Percentiles rank a stretch among this genome's conserved stretches.
These are phyloP conservation scores for Drosophila novamexicana DNA, from an alignment of 1,140 invertebrate species.

Conservation along the genomic window DNA sequence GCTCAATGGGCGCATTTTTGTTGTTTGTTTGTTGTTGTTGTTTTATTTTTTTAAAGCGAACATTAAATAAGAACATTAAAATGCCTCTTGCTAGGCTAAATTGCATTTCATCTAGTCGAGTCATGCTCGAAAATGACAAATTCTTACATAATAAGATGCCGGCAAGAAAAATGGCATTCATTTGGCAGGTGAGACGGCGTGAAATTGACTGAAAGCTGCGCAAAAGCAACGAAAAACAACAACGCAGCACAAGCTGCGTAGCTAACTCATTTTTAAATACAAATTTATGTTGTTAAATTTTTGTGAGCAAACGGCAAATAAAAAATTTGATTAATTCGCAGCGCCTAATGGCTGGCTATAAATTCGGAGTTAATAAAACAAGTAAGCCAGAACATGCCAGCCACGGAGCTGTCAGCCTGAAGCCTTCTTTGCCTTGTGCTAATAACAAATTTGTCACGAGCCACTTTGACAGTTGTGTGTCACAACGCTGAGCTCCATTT, in stretches of 20 bases:
- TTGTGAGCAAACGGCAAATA: slow-evolving; percentile 40
- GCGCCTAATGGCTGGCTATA: slow-evolving; percentile 70
- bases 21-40: slow-evolving; percentile 6
- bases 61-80: slow-evolving; percentile 73
- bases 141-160: slow-evolving; percentile 68
- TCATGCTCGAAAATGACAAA: slow-evolving; percentile 74
- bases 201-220: slow-evolving; percentile 66
- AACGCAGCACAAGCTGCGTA: slow-evolving; percentile 37
- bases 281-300: slow-evolving; percentile 73
- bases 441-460: slow-evolving; percentile 78
- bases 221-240: neutral
- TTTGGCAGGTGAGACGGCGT: slow-evolving; percentile 72
- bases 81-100: slow-evolving; percentile 59
- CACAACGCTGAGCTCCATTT: slow-evolving; percentile 48
- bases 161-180: slow-evolving; percentile 69
- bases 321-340: slow-evolving; percentile 78
- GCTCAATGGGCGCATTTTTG: slow-evolving; percentile 20
- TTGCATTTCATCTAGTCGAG: slow-evolving; percentile 67
- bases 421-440: slow-evolving; percentile 26
- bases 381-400: slow-evolving; percentile 10
- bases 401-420: slow-evolving; percentile 21
- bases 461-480: slow-evolving; percentile 74
- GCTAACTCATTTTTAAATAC: slow-evolving; percentile 81
- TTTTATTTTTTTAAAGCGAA: slow-evolving; percentile 55
- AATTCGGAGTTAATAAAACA: slow-evolving; percentile 79